Conservation (phyloP, 1,140 invertebrate genomes). For the Melitaea cinxia region DNA sequence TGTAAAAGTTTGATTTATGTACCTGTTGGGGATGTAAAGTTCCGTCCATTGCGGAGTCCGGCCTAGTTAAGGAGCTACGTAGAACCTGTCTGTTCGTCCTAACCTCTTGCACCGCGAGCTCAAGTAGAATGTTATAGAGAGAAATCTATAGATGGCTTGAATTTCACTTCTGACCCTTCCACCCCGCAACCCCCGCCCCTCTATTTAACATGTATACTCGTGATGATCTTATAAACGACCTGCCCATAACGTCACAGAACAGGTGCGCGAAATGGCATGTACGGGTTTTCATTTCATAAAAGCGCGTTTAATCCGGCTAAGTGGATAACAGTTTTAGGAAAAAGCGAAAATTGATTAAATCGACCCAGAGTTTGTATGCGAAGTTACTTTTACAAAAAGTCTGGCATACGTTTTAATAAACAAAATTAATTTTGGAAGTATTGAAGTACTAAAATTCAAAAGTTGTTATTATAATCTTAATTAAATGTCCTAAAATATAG, state of each 20-base stretch:
- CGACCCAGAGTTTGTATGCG: background rate
- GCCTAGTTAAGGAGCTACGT: constrained; percentile 64
- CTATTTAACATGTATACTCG: constrained; percentile 33
- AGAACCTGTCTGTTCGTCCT: constrained; percentile 37
- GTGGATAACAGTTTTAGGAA: background rate
- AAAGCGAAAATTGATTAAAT: background rate
- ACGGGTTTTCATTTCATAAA: background rate
- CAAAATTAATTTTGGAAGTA: too few relatives aligned
- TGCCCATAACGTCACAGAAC: background rate
- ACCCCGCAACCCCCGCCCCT: constrained; percentile 29
- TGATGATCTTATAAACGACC: constrained; percentile 1
- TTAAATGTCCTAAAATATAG: too few relatives aligned
- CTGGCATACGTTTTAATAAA: too few relatives aligned
- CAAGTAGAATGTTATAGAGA: constrained; percentile 21
- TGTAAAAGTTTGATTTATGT: constrained; percentile 52
- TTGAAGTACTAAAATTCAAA: too few relatives aligned
- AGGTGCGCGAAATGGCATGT: background rate
- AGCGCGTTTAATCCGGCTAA: background rate
- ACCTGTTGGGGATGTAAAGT: constrained; percentile 62
- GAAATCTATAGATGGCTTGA: constrained; percentile 7
- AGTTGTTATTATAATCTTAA: too few relatives aligned
- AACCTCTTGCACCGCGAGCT: constrained; percentile 9
- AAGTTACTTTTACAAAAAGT: too few relatives aligned
- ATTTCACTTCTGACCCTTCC: constrained; percentile 5
- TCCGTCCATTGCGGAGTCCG: constrained; percentile 74